A percentile compares a stretch with the other conserved stretches of the same genome.
Conservation (phyloP, 2,797 vertebrate species). For the Pampus argenteus region DNA sequence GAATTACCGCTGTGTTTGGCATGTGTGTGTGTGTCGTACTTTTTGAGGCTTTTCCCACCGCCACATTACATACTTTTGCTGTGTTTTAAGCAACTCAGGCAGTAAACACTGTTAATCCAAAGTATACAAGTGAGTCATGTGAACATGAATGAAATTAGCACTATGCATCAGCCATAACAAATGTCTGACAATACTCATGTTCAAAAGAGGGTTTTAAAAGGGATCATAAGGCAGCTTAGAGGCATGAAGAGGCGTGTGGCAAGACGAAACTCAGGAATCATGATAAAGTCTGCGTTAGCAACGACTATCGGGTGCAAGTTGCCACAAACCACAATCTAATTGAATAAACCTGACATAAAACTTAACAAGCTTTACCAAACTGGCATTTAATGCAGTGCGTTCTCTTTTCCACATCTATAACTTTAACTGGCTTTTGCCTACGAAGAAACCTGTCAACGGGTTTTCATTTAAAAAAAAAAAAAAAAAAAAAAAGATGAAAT, state of each 20-base stretch:
- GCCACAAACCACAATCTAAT: neutral
- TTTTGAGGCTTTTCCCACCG: neutral
- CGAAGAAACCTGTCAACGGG: constrained; percentile 16
- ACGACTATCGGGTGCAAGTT: neutral
- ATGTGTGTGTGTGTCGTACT: neutral
- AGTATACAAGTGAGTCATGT: neutral
- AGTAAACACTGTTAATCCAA: neutral
- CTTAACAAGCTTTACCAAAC: too few species aligned
- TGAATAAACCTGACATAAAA: neutral
- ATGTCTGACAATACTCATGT: neutral
- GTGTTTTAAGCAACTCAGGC: neutral
- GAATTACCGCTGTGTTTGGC: neutral
- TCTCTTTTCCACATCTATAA: neutral
- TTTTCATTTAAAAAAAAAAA: constrained; percentile 38
- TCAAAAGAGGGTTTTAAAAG: neutral
- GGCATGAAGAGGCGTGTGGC: neutral
- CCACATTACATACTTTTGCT: neutral
- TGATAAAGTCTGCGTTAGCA: neutral
- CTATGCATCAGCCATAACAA: neutral
- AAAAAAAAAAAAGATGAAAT: constrained; percentile 18
- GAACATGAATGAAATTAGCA: neutral
- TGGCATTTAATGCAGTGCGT: neutral
- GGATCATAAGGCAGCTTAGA: neutral
- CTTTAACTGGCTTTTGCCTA: neutral
- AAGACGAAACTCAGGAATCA: constrained; percentile 4